phyloP scores from a whole-genome alignment of 2,797 vertebrate species.

The Australoheros facetus region DNA sequence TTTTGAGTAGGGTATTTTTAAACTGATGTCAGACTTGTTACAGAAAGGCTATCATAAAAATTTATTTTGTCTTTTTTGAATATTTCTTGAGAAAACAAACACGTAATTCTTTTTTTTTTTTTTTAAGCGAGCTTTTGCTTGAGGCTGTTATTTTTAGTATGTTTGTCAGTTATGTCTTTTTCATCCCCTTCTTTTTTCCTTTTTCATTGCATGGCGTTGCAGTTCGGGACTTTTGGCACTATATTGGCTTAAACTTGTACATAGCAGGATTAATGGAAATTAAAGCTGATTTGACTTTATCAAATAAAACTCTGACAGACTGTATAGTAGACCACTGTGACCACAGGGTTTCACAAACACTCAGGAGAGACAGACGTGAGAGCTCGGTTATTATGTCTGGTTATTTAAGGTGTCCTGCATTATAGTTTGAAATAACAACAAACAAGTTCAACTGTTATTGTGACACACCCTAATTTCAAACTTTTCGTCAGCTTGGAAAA shows the following conservation, averaged over 20 bases:
- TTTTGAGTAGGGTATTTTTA: slow-evolving; percentile 27
- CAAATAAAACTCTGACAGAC: slow-evolving; percentile 40
- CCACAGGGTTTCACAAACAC: slow-evolving; percentile 66
- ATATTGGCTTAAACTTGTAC: not conserved
- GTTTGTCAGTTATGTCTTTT: slow-evolving; percentile 30
- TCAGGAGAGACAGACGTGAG: slow-evolving; percentile 35
- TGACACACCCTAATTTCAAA: slow-evolving; percentile 80
- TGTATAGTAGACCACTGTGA: slow-evolving; percentile 38
- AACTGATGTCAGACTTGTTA: slow-evolving; percentile 22
- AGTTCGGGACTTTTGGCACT: slow-evolving; percentile 13
- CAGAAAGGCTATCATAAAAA: not conserved
- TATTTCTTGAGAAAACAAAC: slow-evolving; percentile 3
- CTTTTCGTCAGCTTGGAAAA: slow-evolving; percentile 74
- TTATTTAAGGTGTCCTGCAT: slow-evolving; percentile 66
- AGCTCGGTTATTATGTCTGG: slow-evolving; percentile 50
- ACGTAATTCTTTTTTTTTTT: slow-evolving; percentile 13
- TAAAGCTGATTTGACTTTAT: slow-evolving; percentile 24
- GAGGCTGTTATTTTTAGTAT: slow-evolving; percentile 39
- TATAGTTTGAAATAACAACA: slow-evolving; percentile 69
- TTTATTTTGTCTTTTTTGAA: slow-evolving; percentile 9
- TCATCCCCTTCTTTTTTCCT: slow-evolving; percentile 9
- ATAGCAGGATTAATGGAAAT: slow-evolving; percentile 27
- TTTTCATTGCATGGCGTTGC: slow-evolving; percentile 5
- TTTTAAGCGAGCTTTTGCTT: slow-evolving; percentile 22
- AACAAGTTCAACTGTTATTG: slow-evolving; percentile 70